A percentile compares a stretch with the other conserved stretches of the same genome.
Evolutionary conservation across 2,113 vertebrate species (phyloP).

Genomic region (Leptocoma aspasia): DNA sequence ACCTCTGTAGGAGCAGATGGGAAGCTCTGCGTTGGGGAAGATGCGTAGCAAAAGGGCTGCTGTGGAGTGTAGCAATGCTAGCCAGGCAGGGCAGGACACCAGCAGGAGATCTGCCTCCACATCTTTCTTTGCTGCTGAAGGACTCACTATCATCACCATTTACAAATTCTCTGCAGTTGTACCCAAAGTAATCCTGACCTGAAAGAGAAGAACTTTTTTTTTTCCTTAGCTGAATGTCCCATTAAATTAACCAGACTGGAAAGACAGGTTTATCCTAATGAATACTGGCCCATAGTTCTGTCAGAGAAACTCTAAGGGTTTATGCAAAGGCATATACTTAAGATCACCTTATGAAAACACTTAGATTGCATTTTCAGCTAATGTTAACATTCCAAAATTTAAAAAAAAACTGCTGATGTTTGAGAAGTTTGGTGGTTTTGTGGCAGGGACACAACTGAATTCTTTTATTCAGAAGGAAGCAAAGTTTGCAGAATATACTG

Average conservation of each 20-base stretch:
- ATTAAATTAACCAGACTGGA: neutral
- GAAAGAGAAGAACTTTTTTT: neutral
- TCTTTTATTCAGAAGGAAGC: neutral
- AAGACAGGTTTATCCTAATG: neutral
- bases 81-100: neutral
- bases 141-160: neutral
- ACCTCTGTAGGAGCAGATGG: neutral
- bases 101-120: neutral
- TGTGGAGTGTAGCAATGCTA: neutral
- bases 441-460: neutral
- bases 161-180: neutral
- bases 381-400: neutral
- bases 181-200: neutral
- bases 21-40: neutral
- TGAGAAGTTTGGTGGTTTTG: neutral
- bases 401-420: neutral
- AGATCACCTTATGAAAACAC: neutral
- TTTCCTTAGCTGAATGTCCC: neutral
- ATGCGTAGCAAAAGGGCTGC: neutral
- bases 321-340: neutral
- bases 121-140: neutral
- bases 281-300: neutral
- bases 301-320: neutral
- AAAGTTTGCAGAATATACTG: slow-evolving; percentile 11
- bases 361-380: neutral